Evolutionary conservation across 2,888 invertebrate genomes (phyloP).

Genomic region (Macropis europaea): DNA sequence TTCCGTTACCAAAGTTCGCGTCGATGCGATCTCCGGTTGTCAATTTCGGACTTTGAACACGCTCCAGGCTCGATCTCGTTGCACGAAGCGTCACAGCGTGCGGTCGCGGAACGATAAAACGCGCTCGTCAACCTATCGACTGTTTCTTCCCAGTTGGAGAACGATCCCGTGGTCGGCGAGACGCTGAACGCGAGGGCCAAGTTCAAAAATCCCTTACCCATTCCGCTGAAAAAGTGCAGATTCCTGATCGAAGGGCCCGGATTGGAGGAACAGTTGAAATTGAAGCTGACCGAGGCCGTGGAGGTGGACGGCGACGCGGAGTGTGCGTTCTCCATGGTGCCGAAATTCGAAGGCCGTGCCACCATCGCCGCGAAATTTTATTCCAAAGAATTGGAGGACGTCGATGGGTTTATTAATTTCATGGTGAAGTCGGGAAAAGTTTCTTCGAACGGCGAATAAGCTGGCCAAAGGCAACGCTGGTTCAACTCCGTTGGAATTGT

Average conservation of each 20-base stretch:
- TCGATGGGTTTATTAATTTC: constrained; percentile 92
- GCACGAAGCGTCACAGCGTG: too few relatives aligned
- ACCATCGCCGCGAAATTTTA: constrained; percentile 93
- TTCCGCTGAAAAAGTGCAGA: constrained; percentile 87
- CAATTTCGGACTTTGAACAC: too few relatives aligned
- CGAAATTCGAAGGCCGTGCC: constrained; percentile 89
- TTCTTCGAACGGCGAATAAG: constrained; percentile 7
- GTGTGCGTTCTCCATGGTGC: constrained; percentile 88
- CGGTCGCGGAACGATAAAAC: too few relatives aligned
- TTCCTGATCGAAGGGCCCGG: constrained; percentile 93
- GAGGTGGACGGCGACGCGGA: constrained; percentile 86
- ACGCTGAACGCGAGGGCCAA: constrained; percentile 83
- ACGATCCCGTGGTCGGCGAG: constrained; percentile 79
- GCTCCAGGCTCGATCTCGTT: too few relatives aligned
- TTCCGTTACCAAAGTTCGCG: too few relatives aligned
- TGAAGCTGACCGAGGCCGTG: constrained; percentile 84
- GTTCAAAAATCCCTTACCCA: constrained; percentile 91
- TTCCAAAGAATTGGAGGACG: constrained; percentile 93
- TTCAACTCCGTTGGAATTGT: too few relatives aligned
- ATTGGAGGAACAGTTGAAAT: constrained; percentile 86
- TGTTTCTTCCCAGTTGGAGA: constrained; percentile 74
- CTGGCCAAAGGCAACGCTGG: too few relatives aligned
- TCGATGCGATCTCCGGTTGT: too few relatives aligned
- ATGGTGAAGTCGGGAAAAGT: constrained; percentile 81
- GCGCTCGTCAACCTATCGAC: not conserved